These are phyloP conservation scores for Caenorhabditis becei DNA, from an alignment of 2,888 invertebrate species.

Conservation along the genomic window DNA sequence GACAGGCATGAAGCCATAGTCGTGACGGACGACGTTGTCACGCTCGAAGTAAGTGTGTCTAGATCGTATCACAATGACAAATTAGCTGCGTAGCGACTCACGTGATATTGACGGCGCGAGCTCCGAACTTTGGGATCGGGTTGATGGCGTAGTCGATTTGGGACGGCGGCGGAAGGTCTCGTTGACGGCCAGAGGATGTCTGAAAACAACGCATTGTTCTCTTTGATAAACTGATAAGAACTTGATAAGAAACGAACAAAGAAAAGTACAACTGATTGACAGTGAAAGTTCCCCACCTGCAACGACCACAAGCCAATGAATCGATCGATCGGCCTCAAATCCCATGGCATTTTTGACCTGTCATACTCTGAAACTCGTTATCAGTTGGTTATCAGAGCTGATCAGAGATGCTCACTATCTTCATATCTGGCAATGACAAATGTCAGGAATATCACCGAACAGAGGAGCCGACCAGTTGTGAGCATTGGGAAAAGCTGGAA, in stretches of 20 bases:
- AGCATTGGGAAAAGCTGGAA: conserved; percentile 25
- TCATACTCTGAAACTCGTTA: conserved; percentile 66
- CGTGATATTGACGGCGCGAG: conserved; percentile 80
- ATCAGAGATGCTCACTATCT: conserved; percentile 66
- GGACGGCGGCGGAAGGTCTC: conserved; percentile 78
- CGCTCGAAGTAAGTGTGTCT: conserved; percentile 80
- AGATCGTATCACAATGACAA: conserved; percentile 16
- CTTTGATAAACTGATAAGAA: no score
- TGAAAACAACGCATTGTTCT: conserved; percentile 45
- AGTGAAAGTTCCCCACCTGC: conserved; percentile 32
- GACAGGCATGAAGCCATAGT: conserved; percentile 81
- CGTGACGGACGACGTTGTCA: conserved; percentile 77
- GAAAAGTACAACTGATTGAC: conserved; percentile 28
- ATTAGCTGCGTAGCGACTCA: conserved; percentile 46
- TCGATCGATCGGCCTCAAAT: conserved; percentile 77
- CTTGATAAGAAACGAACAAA: conserved; percentile 18
- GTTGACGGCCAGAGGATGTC: conserved; percentile 53
- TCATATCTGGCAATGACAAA: conserved; percentile 68
- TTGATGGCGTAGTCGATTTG: conserved; percentile 81
- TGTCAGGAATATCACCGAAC: conserved; percentile 52
- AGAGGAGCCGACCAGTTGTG: conserved; percentile 29
- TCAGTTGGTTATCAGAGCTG: neutral
- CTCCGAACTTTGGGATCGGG: conserved; percentile 81
- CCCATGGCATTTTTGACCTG: conserved; percentile 77
- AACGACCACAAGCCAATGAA: conserved; percentile 79